Conservation (phyloP, 2,113 vertebrate genomes). For the Oreochromis aureus region DNA sequence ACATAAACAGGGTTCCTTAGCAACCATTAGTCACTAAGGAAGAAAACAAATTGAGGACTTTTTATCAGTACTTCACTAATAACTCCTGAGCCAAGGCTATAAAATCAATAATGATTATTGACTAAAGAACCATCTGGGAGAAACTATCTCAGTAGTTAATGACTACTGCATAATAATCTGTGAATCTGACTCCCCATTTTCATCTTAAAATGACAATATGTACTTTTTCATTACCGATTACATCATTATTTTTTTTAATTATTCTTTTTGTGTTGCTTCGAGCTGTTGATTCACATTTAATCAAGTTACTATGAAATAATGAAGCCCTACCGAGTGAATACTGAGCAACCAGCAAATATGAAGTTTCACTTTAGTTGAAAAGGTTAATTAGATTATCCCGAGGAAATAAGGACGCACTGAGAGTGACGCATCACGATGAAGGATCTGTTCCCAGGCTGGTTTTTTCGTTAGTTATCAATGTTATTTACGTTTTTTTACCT, state of each 20-base stretch:
- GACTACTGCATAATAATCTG: neutral
- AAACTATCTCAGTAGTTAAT: neutral
- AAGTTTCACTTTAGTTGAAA: neutral
- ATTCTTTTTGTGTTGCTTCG: neutral
- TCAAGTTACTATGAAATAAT: neutral
- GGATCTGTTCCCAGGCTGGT: neutral
- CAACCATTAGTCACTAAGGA: neutral
- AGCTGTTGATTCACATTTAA: neutral
- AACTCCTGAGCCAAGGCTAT: neutral
- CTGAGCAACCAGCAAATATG: neutral
- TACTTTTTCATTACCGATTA: neutral
- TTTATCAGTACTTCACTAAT: neutral
- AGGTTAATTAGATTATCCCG: rapidly evolving
- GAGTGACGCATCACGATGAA: neutral
- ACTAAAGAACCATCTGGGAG: neutral
- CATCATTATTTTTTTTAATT: neutral
- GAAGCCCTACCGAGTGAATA: neutral
- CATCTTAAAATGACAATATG: neutral
- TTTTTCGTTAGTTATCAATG: neutral
- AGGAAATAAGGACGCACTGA: neutral
- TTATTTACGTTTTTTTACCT: neutral
- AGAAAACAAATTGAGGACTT: neutral
- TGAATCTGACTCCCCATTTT: neutral
- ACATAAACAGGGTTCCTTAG: neutral
- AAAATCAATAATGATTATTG: neutral